A percentile compares a stretch with the other conserved stretches of the same genome.
phyloP scores from a whole-genome alignment of 2,797 vertebrate genomes.

The Paedocypris micromegethes region DNA sequence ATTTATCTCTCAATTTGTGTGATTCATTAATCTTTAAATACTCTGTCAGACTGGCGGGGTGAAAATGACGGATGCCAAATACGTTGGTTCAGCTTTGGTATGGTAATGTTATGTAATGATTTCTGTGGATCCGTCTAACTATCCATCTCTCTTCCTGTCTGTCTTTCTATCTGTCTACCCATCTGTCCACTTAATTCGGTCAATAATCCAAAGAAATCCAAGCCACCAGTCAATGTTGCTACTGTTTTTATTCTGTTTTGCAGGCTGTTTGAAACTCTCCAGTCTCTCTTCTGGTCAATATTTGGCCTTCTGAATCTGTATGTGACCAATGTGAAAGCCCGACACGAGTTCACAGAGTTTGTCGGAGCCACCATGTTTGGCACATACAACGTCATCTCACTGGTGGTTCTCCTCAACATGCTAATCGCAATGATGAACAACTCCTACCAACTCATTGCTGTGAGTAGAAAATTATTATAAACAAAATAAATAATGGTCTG shows the following conservation, averaged over 20 bases:
- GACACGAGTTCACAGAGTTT: slow-evolving; percentile 93
- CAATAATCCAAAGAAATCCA: no score
- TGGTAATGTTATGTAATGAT: no score
- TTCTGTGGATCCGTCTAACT: no score
- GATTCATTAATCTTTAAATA: slow-evolving; percentile 16
- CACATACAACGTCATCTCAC: slow-evolving; percentile 92
- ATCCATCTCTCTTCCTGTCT: no score
- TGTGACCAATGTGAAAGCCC: slow-evolving; percentile 91
- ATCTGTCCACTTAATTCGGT: no score
- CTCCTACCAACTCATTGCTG: slow-evolving; percentile 94
- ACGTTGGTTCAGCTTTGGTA: no score
- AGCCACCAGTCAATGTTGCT: no score
- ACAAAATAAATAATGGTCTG: no score
- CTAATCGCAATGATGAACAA: slow-evolving; percentile 99
- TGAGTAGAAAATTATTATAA: slow-evolving; percentile 62
- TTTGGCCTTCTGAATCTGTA: slow-evolving; percentile 91
- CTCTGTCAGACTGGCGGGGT: background rate
- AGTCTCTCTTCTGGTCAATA: slow-evolving; percentile 96
- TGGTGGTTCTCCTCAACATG: slow-evolving; percentile 96
- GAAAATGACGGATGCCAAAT: background rate
- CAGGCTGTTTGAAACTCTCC: slow-evolving; percentile 92
- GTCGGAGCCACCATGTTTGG: slow-evolving; percentile 96
- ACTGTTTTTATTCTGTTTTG: slow-evolving; percentile 26
- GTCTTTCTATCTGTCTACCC: no score
- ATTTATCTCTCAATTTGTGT: background rate